These are phyloP conservation scores for Takifugu flavidus DNA, from an alignment of 2,113 vertebrate species.

Conservation along the genomic window DNA sequence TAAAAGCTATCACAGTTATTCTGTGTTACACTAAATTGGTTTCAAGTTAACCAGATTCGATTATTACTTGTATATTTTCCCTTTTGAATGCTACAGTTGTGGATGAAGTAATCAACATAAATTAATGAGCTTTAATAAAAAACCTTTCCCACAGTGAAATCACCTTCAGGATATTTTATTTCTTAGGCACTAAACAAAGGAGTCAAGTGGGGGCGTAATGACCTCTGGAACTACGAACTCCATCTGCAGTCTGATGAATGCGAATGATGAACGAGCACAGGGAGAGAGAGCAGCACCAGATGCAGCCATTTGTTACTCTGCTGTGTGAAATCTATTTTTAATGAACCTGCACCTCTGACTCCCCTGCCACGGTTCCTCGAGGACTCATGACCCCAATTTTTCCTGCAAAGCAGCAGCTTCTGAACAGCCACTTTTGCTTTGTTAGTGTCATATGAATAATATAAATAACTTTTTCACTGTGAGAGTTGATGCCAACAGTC, in stretches of 20 bases:
- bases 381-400: constrained; percentile 58
- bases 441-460: constrained; percentile 10
- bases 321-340: constrained; percentile 75
- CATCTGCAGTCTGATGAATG: constrained; percentile 41
- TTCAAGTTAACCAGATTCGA: too few relatives aligned
- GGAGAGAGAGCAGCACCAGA: constrained; percentile 46
- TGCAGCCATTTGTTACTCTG: constrained; percentile 61
- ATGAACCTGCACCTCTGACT: constrained; percentile 68
- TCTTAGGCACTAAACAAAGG: constrained; percentile 9
- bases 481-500: constrained; percentile 38
- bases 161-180: constrained; percentile 19
- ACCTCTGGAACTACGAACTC: constrained; percentile 54
- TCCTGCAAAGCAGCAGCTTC: constrained; percentile 19
- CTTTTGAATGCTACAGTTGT: too few relatives aligned
- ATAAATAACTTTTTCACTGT: constrained; percentile 50
- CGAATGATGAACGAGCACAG: constrained; percentile 68
- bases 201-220: constrained; percentile 14
- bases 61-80: too few relatives aligned
- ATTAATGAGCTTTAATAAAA: too few relatives aligned
- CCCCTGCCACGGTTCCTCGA: constrained; percentile 46
- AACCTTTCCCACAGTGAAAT: constrained; percentile 16
- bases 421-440: constrained; percentile 26
- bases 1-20: too few relatives aligned
- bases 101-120: too few relatives aligned
- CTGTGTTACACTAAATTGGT: too few relatives aligned